phyloP scores from a whole-genome alignment of 2,888 invertebrate species.

The Drosophila phalerata region DNA sequence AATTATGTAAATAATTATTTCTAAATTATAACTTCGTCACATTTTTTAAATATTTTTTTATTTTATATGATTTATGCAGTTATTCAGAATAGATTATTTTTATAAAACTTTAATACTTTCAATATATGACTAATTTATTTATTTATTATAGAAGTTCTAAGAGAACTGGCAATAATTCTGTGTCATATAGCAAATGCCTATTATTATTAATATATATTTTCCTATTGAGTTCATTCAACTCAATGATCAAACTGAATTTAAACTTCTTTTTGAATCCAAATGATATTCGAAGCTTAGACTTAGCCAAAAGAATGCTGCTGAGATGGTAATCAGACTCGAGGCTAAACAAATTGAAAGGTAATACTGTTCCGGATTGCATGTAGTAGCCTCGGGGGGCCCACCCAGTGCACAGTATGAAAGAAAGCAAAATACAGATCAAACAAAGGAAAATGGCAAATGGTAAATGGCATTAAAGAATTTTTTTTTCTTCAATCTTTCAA shows the following conservation, averaged over 20 bases:
- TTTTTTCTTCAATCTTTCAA: constrained; percentile 29
- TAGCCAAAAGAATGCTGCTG: constrained; percentile 2
- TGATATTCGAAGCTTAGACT: constrained; percentile 16
- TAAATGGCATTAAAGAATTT: constrained; percentile 48
- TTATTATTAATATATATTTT: too few species aligned
- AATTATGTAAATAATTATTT: background rate
- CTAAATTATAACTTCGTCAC: background rate
- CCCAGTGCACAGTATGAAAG: constrained; percentile 39
- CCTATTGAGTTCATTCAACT: constrained; percentile 46
- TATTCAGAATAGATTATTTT: background rate
- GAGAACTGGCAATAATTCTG: too few species aligned
- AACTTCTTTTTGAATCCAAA: constrained; percentile 24
- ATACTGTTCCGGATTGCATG: constrained; percentile 57
- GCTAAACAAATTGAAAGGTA: constrained; percentile 73
- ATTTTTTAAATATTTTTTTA: background rate
- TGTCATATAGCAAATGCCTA: too few species aligned
- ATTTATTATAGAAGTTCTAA: too few species aligned
- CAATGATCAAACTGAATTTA: constrained; percentile 7
- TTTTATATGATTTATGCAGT: background rate
- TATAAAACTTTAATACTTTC: too few species aligned
- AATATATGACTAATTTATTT: too few species aligned
- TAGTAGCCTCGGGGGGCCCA: constrained; percentile 41
- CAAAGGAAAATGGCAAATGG: constrained; percentile 39
- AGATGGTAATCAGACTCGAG: constrained; percentile 59
- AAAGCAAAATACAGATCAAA: constrained; percentile 44